Percentiles rank a stretch among this genome's conserved stretches.
Evolutionary conservation across 2,888 invertebrate species (phyloP).

Genomic region (Cordilura impudica): DNA sequence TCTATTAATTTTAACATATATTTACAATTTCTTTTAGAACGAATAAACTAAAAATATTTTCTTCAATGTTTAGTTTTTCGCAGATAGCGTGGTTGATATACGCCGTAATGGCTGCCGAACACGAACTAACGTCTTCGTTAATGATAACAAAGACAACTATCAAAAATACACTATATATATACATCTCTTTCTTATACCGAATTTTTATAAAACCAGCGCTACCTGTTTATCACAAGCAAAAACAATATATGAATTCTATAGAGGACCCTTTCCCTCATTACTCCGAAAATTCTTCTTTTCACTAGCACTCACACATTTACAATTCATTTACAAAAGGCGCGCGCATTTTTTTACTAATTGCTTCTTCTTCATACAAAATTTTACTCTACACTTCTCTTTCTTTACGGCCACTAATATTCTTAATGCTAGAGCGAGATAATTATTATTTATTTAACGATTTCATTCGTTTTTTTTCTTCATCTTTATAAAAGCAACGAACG

Average conservation of each 20-base stretch:
- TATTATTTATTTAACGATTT: slow-evolving; percentile 34
- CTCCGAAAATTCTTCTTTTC: slow-evolving; percentile 55
- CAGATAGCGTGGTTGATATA: slow-evolving; percentile 77
- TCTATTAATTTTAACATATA: slow-evolving; percentile 5
- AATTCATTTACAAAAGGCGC: slow-evolving; percentile 35
- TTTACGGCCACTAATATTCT: background rate
- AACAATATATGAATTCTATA: background rate
- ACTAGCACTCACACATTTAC: slow-evolving; percentile 24
- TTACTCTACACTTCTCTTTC: slow-evolving; percentile 41
- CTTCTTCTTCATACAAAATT: slow-evolving; percentile 20
- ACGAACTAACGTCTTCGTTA: slow-evolving; percentile 61
- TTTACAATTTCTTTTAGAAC: slow-evolving; percentile 15
- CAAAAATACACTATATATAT: background rate
- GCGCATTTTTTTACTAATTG: slow-evolving; percentile 53
- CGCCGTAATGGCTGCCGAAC: slow-evolving; percentile 88
- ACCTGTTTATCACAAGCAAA: background rate
- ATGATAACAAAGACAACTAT: slow-evolving; percentile 48
- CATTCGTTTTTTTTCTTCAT: slow-evolving; percentile 55
- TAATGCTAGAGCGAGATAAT: slow-evolving; percentile 55
- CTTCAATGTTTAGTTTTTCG: slow-evolving; percentile 67
- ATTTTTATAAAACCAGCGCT: slow-evolving; percentile 3
- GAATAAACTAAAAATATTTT: slow-evolving; percentile 63
- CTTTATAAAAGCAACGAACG: slow-evolving; percentile 54
- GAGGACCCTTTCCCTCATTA: slow-evolving; percentile 26
- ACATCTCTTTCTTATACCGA: slow-evolving; percentile 45